phyloP scores from a whole-genome alignment of 2,113 vertebrate genomes.

The Heterocephalus glaber region DNA sequence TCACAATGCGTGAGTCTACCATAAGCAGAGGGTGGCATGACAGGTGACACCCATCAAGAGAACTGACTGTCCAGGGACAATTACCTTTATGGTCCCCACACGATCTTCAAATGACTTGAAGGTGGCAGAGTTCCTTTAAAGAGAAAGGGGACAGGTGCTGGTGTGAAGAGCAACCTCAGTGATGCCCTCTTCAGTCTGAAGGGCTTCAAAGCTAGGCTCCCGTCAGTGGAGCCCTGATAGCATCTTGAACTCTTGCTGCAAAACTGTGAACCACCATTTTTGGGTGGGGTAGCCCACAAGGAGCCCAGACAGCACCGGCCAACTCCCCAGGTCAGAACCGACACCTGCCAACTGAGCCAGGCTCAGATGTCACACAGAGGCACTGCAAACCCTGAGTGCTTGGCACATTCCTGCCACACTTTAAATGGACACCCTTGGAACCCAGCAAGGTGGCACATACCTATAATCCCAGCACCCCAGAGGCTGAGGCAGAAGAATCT shows the following conservation, averaged over 20 bases:
- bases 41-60: not conserved
- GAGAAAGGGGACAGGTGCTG: conserved; percentile 8
- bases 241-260: not conserved
- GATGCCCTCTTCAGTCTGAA: not conserved
- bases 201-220: not conserved
- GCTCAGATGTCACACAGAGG: not conserved
- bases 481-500: not conserved
- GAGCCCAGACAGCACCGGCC: not conserved
- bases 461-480: not conserved
- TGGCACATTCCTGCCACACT: not conserved
- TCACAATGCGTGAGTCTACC: not conserved
- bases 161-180: not conserved
- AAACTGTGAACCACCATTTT: not conserved
- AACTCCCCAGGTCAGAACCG: not conserved
- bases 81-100: conserved; percentile 97
- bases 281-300: not conserved
- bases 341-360: not conserved
- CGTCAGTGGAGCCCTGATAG: not conserved
- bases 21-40: not conserved
- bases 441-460: not conserved
- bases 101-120: conserved; percentile 98
- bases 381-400: not conserved
- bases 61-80: conserved; percentile 81
- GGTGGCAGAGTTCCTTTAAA: conserved; percentile 93
- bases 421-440: not conserved